Evolutionary conservation across 2,113 vertebrate genomes (phyloP), one percentile per base, ranked within the genome.

Genomic region (Lamprotornis superbus): DNA sequence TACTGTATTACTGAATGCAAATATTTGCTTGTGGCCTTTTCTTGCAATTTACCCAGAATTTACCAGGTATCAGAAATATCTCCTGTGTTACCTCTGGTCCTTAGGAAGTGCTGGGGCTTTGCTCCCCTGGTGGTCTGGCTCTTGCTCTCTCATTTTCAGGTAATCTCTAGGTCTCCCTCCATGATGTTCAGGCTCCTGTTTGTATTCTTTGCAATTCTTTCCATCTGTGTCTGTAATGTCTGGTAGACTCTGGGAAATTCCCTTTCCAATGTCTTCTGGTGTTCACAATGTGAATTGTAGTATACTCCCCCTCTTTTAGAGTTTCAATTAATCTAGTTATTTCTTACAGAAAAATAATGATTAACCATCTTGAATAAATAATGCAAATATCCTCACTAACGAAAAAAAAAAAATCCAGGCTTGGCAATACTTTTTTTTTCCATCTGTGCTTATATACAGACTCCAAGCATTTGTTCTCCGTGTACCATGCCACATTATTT

Each of bases 61-160:
- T 55, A 39, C 5, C 0, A 0, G 37, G 11, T 24, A 33, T 39
- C 39, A 57, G 39, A 75, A 86, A 53, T 6, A 75, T 12, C 35
- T 56, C 70, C 30, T 56, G 33, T 37, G 40, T 52, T 40, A 35
- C 8, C 52, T 53, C n/a, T 80, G 31, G 25, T 63, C 33, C 35
- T 80, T 4, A 1, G 13, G 27, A 73, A 63, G 23, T 20, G 5
- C 11, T n/a, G 11, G 40, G 12, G 14, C 15, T n/a, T 47, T 40
- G 8, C 21, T 19, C 7, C 28, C 11, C 46, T 50, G 17, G 14
- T 15, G 15, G 7, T 40, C 33, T 52, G 22, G 1, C 4, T 64
- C 16, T 39, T 71, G 1, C 30, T 47, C 4, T 57, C 31, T 67
- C 15, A 35, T 67, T 50, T 79, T 79, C 42, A 63, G 14, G 25